Evolutionary conservation across 2,797 vertebrate genomes (phyloP).

Genomic region (Danio choprae): DNA sequence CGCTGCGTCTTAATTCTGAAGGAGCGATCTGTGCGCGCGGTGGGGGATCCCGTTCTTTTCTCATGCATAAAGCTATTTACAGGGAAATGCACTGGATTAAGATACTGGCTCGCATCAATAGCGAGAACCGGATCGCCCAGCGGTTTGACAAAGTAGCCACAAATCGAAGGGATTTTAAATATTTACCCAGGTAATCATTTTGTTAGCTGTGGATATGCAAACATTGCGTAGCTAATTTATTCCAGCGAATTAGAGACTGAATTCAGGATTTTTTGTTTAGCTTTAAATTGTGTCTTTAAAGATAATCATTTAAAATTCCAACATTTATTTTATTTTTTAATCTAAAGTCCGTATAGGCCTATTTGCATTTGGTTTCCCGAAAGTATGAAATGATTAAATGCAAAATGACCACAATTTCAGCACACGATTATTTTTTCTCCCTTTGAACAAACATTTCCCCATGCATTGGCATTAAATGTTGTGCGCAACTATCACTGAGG

Average conservation of each 20-base stretch:
- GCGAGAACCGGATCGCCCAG: constrained; percentile 70
- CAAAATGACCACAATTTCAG: not conserved
- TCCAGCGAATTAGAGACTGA: constrained; percentile 52
- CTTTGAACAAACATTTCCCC: not conserved
- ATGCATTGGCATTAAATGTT: not conserved
- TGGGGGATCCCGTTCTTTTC: constrained; percentile 68
- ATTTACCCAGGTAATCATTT: constrained; percentile 78
- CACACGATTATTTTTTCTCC: not conserved
- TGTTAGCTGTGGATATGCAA: constrained; percentile 77
- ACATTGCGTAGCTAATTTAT: constrained; percentile 65
- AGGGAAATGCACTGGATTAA: constrained; percentile 84
- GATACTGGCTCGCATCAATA: constrained; percentile 68
- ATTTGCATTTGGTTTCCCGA: too few relatives aligned
- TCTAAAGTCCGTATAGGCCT: too few relatives aligned
- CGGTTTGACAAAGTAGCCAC: constrained; percentile 71
- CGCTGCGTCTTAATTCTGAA: constrained; percentile 32
- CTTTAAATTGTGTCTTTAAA: not conserved
- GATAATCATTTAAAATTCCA: not conserved
- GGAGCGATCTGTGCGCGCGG: constrained; percentile 37
- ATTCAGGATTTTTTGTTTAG: constrained; percentile 51
- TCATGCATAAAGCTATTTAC: constrained; percentile 81
- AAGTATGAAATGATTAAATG: not conserved
- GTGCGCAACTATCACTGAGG: not conserved
- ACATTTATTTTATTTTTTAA: not conserved
- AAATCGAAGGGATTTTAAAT: constrained; percentile 77